A percentile compares a stretch with the other conserved stretches of the same genome.
These are phyloP conservation scores for Pitangus sulphuratus DNA, from an alignment of 2,797 vertebrate genomes.

Conservation along the genomic window DNA sequence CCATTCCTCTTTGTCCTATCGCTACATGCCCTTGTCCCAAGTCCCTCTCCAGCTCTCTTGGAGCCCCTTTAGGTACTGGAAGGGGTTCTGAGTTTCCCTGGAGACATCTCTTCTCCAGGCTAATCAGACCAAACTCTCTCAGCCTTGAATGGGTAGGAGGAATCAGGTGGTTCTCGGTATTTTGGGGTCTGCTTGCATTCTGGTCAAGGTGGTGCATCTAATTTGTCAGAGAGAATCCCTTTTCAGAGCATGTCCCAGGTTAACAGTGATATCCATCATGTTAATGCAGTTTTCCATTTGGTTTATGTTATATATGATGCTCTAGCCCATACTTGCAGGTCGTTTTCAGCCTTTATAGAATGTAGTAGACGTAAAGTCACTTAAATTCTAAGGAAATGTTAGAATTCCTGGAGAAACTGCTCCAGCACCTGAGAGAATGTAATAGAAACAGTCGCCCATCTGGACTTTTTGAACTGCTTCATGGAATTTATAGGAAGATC, in stretches of 20 bases:
- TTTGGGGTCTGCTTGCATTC: neutral
- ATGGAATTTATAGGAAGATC: constrained; percentile 3
- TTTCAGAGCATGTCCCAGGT: neutral
- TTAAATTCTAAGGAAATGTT: neutral
- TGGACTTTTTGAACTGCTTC: neutral
- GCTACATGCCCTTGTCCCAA: neutral
- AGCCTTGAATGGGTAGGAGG: neutral
- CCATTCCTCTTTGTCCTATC: neutral
- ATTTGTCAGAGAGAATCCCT: neutral
- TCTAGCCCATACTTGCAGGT: neutral
- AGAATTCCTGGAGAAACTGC: neutral
- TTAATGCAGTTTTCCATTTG: neutral
- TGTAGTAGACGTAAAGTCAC: neutral
- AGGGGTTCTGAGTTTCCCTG: neutral
- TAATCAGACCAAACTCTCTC: neutral
- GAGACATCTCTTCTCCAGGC: neutral
- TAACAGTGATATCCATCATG: neutral
- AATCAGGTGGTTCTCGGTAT: neutral
- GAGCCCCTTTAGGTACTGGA: neutral
- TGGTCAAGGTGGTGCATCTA: neutral
- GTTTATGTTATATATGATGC: neutral
- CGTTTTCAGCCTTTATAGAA: neutral
- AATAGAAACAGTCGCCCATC: neutral
- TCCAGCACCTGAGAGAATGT: neutral
- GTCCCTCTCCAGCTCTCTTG: neutral